phyloP scores from a whole-genome alignment of 1,140 invertebrate genomes.

The Drosophila ambigua region DNA sequence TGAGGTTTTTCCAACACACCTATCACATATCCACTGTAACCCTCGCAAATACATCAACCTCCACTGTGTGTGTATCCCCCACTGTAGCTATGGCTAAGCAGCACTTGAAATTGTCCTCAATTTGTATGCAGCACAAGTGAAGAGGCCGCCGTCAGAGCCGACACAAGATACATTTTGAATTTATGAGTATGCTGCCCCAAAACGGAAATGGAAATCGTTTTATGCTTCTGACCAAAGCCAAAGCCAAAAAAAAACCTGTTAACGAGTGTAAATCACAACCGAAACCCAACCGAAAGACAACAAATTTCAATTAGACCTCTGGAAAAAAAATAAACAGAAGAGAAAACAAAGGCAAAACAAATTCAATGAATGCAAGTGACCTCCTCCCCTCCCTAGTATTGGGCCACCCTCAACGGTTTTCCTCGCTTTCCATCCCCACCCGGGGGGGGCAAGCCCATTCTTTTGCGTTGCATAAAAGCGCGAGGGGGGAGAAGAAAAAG shows the following conservation, averaged over 20 bases:
- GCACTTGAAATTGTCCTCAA: conserved; percentile 43
- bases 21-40: too few relatives aligned
- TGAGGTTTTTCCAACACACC: too few relatives aligned
- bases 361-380: conserved; percentile 16
- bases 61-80: background rate
- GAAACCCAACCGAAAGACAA: conserved; percentile 32
- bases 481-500: background rate
- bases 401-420: conserved; percentile 23
- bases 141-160: conserved; percentile 9
- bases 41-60: too few relatives aligned
- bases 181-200: conserved; percentile 40
- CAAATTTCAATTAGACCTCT: conserved; percentile 34
- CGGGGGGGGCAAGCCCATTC: background rate
- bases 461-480: background rate
- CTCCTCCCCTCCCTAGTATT: too few relatives aligned
- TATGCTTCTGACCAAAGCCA: conserved; percentile 45
- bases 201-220: conserved; percentile 74
- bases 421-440: background rate
- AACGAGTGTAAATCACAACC: conserved; percentile 24
- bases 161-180: conserved; percentile 46
- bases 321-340: conserved; percentile 24
- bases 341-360: conserved; percentile 1
- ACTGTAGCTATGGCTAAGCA: conserved; percentile 38
- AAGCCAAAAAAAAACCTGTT: conserved; percentile 29
- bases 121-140: conserved; percentile 61